Conservation (phyloP, 2,113 vertebrate species). For the Sialia sialis region DNA sequence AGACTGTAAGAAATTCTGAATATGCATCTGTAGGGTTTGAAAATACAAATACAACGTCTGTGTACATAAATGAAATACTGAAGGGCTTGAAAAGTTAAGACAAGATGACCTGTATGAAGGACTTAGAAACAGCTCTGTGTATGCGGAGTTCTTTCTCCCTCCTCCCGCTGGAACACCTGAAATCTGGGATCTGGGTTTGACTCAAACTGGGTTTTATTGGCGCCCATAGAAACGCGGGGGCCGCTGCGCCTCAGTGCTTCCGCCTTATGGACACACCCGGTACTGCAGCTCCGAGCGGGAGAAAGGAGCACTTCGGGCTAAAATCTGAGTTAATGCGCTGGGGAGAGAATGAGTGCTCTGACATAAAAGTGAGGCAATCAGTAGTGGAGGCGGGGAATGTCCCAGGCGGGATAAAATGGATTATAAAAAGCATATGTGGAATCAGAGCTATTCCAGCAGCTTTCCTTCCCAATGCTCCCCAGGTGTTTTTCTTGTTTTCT, state of each 20-base stretch:
- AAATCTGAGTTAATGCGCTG: background rate
- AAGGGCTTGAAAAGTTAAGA: no score
- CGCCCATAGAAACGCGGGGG: no score
- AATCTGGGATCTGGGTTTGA: background rate
- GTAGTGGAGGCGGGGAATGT: background rate
- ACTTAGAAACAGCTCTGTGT: background rate
- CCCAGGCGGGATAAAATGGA: no score
- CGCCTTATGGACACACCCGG: background rate
- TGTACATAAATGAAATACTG: background rate
- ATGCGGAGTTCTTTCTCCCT: rapidly evolving
- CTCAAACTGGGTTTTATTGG: no score
- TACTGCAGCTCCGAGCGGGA: background rate
- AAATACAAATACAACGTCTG: background rate
- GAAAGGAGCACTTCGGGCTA: background rate
- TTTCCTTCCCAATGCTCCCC: background rate
- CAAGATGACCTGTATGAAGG: no score
- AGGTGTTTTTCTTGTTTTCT: background rate
- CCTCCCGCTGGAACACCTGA: no score
- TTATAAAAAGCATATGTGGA: background rate
- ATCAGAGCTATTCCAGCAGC: background rate
- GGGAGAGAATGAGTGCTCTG: background rate
- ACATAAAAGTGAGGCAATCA: no score
- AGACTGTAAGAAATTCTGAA: background rate
- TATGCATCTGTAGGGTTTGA: background rate
- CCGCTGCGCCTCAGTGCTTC: background rate